Percentiles rank a stretch among this genome's conserved stretches.
phyloP scores from a whole-genome alignment of 2,888 invertebrate genomes.

The Diabrotica balteata region DNA sequence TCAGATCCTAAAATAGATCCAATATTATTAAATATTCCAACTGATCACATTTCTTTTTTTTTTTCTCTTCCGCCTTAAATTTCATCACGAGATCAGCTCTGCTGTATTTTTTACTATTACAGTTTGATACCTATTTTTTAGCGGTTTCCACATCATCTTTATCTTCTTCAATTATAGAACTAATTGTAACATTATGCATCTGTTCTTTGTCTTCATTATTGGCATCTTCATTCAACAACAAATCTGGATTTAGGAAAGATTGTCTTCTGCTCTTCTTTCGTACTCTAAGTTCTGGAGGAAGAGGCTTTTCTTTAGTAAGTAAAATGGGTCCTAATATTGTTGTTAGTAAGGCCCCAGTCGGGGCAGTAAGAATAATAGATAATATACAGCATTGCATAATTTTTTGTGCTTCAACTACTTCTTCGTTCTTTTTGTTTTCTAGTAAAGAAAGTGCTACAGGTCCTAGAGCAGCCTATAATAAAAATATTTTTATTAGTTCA shows the following conservation, averaged over 20 bases:
- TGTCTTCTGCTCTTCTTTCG: conserved; percentile 69
- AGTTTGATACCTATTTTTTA: background rate
- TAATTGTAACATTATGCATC: background rate
- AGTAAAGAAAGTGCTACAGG: conserved; percentile 78
- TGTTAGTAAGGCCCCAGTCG: conserved; percentile 83
- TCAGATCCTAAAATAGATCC: no score
- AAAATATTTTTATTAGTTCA: conserved; percentile 4
- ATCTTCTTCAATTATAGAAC: conserved; percentile 15
- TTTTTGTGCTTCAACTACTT: conserved; percentile 67
- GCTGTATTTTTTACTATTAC: no score
- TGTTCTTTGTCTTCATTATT: conserved; percentile 3
- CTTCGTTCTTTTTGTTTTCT: conserved; percentile 58
- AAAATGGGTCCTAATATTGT: conserved; percentile 64
- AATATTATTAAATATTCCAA: no score
- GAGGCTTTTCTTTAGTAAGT: conserved; percentile 67
- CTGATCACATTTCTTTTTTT: no score
- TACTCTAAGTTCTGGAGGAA: conserved; percentile 71
- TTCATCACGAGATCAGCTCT: no score
- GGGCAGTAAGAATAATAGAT: conserved; percentile 85
- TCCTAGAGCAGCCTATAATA: conserved; percentile 76
- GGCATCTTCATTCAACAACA: conserved; percentile 10
- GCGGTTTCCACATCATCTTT: background rate
- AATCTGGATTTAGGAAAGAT: conserved; percentile 23
- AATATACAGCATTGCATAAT: conserved; percentile 81
- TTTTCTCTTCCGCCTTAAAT: no score